Base-by-base conservation (phyloP, 2,797 vertebrate species). In the Bradypus variegatus region DNA sequence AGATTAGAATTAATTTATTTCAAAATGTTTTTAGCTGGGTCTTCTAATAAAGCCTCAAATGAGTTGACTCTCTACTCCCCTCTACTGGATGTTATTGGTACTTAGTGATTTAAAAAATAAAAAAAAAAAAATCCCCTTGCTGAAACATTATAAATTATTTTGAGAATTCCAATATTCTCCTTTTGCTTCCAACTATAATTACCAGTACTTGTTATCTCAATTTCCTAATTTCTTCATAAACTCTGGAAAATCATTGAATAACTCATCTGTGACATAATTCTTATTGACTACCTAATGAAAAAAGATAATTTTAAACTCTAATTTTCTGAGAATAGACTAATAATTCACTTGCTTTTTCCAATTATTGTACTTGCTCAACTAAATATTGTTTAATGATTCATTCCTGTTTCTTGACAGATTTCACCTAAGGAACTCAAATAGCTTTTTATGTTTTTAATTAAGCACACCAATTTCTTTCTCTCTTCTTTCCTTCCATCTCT, bases 1-100 rank as follows among this genome's bases (percentile, higher is more conserved):
- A 89, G 8, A 82, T 12, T 53, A 67, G 13, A 48, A 65, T 60
- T 77, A 85, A 29, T 72, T 89, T 31, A 10, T 76, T 81, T 72
- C 23, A 80, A 70, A 65, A 79, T 70, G 45, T 50, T 89, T 87
- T 48, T 82, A 85, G 38, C 70, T n/a, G 31, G 36, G 73, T 90
- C 85, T 89, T 85, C 50, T 36, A 75, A 36, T 19, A 65, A 13
- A 69, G 41, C 50, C 50, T 1, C 89, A 81, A 92, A 70, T 67
- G 50, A 80, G 16, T 82, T 83, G 86, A 69, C 80, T 64, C 85
- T 95, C 80, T 92, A 84, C 3, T 45, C 2, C 91, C 92, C 92
- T 94, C 93, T 94, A 62, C 92, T 95, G 92, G 95, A 94, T 92
- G 48, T 45, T 80, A 29, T 69, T 86, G 72, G 76, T 70, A 91